These are phyloP conservation scores for Gadus macrocephalus DNA, from an alignment of 2,113 vertebrate genomes.

Conservation along the genomic window DNA sequence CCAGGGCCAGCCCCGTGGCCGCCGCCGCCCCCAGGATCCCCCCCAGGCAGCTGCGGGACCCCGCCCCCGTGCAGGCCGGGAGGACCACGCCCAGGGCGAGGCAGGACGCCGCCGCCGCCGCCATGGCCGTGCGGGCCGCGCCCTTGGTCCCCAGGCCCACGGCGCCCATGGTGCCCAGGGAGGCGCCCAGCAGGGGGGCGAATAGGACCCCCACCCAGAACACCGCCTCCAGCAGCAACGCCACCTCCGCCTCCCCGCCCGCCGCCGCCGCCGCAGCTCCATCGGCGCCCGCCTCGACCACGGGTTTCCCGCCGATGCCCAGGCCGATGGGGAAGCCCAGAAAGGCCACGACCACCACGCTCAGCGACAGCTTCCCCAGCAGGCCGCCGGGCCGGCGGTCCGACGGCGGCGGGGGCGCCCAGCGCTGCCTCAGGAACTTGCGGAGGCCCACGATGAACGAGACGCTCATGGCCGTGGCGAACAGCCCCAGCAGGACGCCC, in stretches of 20 bases:
- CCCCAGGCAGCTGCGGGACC: conserved; percentile 27
- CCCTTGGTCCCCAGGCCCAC: conserved; percentile 32
- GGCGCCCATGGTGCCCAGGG: conserved; percentile 54
- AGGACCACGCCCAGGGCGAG: conserved; percentile 41
- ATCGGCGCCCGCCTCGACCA: conserved; percentile 9
- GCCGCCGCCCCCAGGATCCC: conserved; percentile 40
- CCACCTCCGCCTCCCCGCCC: conserved; percentile 29
- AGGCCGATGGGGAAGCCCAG: conserved; percentile 51
- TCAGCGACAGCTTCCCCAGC: conserved; percentile 52
- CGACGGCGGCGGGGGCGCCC: background rate
- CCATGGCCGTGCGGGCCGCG: conserved; percentile 33
- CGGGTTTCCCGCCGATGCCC: conserved; percentile 10
- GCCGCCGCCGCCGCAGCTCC: conserved; percentile 4
- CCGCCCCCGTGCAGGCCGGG: conserved; percentile 13
- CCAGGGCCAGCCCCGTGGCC: conserved; percentile 51
- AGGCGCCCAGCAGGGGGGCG: conserved; percentile 51
- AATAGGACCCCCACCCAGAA: conserved; percentile 55
- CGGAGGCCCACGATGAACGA: conserved; percentile 29
- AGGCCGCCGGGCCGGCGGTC: conserved; percentile 19
- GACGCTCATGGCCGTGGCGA: conserved; percentile 33
- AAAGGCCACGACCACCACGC: conserved; percentile 47
- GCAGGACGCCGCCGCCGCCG: conserved; percentile 36
- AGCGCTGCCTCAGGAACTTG: conserved; percentile 28
- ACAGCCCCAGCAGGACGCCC: conserved; percentile 39
- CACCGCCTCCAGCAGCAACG: conserved; percentile 47